Evolutionary conservation across 2,888 invertebrate genomes (phyloP), one percentile per base, ranked within the genome.

Genomic region (Dicranocentrus wangi): DNA sequence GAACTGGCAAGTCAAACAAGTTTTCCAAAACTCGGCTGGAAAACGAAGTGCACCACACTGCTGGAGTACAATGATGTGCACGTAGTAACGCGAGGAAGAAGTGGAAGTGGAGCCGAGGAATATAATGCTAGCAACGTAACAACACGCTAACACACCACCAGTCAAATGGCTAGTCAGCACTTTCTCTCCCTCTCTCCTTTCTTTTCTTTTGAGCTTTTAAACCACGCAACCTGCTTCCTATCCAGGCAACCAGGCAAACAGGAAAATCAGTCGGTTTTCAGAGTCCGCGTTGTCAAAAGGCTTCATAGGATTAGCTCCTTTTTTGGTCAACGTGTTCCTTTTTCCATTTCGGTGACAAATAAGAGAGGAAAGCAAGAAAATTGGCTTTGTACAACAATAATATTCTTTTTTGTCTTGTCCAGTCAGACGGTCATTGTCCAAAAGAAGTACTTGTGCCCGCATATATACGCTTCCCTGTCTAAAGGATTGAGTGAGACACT

Each of bases 201-300:
- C 23, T 17, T 61, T 60, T 5, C 19, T 51, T 17, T 51, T 19
- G 17, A 51, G 8, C 19, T 51, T 51, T 19, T 19, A 17, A 51
- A 51, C 51, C 19, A 51, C 8, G 32, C 51, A 51, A 51, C 51
- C 51, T 51, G n/a, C 8, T 32, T 32, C 32, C 51, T 51, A 19
- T n/a, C 65, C 65, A 42, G 13, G 65, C 17, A 65, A 42, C 42
- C 8, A 19, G 23, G 21, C 17, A 71, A 43, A 61, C 42, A 65
- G 21, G 42, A 19, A 65, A 42, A 65, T 39, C 71, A 71, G 71
- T 71, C 47, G 61, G 61, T 43, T 71, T 21, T 47, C 61, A 71
- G 71, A 71, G 71, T 71, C 61, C 60, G 71, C 71, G 43, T 71
- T 71, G 71, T 60, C 47, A 27, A 71, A 71, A 71, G 60, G 58